phyloP scores from a whole-genome alignment of 2,797 vertebrate genomes.

The Enteromius afrohamiltoni region DNA sequence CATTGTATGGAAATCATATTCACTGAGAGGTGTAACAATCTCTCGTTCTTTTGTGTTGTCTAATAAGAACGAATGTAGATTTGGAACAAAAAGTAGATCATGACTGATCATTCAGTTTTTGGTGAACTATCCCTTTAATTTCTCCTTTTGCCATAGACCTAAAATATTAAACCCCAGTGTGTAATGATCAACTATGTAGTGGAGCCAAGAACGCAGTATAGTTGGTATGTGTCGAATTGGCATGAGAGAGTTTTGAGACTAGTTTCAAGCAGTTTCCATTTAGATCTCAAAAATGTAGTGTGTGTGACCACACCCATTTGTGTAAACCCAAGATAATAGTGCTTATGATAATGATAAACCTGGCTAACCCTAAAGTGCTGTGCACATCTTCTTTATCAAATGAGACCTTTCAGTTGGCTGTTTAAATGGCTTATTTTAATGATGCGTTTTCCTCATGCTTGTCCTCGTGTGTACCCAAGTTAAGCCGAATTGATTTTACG shows the following conservation, averaged over 20 bases:
- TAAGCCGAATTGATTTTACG: not conserved
- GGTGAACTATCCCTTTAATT: not conserved
- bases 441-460: not conserved
- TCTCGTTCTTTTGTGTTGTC: not conserved
- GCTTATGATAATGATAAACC: constrained; percentile 24
- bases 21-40: not conserved
- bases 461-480: not conserved
- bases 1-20: not conserved
- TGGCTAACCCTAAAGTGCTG: not conserved
- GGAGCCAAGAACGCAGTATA: not conserved
- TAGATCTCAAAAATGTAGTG: not conserved
- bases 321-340: constrained; percentile 64
- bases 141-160: not conserved
- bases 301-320: constrained; percentile 64
- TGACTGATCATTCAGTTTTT: not conserved
- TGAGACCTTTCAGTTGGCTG: not conserved
- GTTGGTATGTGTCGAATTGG: not conserved
- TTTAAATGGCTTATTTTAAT: not conserved
- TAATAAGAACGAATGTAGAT: not conserved
- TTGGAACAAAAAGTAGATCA: not conserved
- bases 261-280: not conserved
- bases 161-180: not conserved
- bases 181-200: not conserved
- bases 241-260: not conserved
- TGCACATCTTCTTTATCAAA: not conserved